Conservation (phyloP, 2,113 vertebrate species). For the Lethenteron camtschaticum region DNA sequence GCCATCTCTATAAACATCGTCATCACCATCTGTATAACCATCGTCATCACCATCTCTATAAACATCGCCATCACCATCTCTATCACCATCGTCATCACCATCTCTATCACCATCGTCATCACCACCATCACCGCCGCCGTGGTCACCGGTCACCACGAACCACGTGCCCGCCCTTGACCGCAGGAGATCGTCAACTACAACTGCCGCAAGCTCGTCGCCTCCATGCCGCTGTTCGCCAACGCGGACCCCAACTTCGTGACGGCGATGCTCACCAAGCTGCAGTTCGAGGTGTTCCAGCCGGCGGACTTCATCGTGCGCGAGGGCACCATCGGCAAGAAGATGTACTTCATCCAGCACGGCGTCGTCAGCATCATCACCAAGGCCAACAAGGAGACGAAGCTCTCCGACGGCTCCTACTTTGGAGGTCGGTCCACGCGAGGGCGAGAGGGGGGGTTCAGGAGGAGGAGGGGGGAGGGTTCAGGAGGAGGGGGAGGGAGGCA, state of each 20-base stretch:
- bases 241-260: slow-evolving; percentile 97
- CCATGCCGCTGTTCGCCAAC: slow-evolving; percentile 92
- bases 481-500: too few relatives aligned
- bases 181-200: slow-evolving; percentile 98
- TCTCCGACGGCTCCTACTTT: slow-evolving; percentile 91
- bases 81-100: too few relatives aligned
- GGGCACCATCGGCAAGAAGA: slow-evolving; percentile 91
- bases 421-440: slow-evolving; percentile 34
- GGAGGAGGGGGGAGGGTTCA: too few relatives aligned
- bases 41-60: too few relatives aligned
- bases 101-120: too few relatives aligned
- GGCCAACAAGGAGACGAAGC: slow-evolving; percentile 83
- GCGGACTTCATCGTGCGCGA: slow-evolving; percentile 93
- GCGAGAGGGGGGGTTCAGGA: too few relatives aligned
- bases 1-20: too few relatives aligned
- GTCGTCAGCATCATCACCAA: slow-evolving; percentile 94
- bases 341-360: slow-evolving; percentile 97
- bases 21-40: too few relatives aligned
- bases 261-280: slow-evolving; percentile 84
- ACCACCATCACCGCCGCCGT: too few relatives aligned
- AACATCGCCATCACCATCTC: too few relatives aligned
- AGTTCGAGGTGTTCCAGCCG: slow-evolving; percentile 91
- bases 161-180: not conserved
- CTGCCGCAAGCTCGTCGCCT: slow-evolving; percentile 83
- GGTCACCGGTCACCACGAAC: too few relatives aligned